Conservation (phyloP, 2,888 invertebrate genomes). For the Aphidoletes aphidimyza region DNA sequence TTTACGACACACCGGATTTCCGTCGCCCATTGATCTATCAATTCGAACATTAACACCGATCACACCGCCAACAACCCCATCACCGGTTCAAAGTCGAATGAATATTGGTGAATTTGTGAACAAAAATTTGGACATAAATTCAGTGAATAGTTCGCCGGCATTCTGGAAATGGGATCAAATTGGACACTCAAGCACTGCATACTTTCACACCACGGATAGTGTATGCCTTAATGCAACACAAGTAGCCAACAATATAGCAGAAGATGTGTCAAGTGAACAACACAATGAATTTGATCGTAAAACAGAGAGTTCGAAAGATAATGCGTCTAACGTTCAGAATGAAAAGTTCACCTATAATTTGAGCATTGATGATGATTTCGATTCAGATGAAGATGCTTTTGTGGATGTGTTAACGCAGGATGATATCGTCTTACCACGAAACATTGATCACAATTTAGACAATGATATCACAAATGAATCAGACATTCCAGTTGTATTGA, state of each 20-base stretch:
- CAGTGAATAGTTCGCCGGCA: conserved; percentile 58
- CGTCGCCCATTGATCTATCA: conserved; percentile 66
- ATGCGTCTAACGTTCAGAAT: neutral
- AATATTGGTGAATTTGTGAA: conserved; percentile 60
- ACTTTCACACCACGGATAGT: neutral
- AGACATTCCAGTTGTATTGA: neutral
- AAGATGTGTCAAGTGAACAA: neutral
- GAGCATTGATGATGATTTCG: conserved; percentile 10
- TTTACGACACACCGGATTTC: conserved; percentile 57
- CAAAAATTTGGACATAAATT: conserved; percentile 32
- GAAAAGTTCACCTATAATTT: conserved; percentile 7
- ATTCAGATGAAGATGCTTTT: conserved; percentile 52
- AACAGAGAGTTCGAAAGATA: neutral
- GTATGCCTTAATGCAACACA: neutral
- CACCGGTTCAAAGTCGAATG: conserved; percentile 64
- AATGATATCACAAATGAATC: neutral
- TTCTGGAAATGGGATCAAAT: conserved; percentile 39
- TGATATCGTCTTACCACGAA: neutral
- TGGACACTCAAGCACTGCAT: neutral
- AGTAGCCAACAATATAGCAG: neutral
- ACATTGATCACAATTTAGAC: neutral
- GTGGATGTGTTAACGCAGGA: conserved; percentile 27
- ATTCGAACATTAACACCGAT: conserved; percentile 64
- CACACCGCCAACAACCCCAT: conserved; percentile 66
- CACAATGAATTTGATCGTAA: neutral